These are phyloP conservation scores for Apodemia zela DNA, from an alignment of 2,888 invertebrate species.

Conservation along the genomic window DNA sequence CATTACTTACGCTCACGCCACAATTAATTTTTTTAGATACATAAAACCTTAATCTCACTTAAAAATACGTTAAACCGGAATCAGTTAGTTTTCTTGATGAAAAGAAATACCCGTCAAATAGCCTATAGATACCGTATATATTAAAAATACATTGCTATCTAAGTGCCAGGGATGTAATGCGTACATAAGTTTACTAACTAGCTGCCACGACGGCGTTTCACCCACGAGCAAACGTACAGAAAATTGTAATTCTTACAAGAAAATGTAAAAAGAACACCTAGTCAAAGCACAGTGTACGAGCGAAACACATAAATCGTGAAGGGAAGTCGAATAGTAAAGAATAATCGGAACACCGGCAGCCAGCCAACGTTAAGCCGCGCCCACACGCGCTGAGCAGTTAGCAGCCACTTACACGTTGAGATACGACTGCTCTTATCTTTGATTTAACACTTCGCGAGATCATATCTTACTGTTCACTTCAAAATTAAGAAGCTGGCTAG, in stretches of 20 bases:
- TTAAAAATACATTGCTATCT: too few species aligned
- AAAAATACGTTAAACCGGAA: too few species aligned
- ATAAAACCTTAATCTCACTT: too few species aligned
- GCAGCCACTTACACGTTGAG: constrained; percentile 27
- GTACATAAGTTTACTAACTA: too few species aligned
- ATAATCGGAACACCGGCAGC: constrained; percentile 31
- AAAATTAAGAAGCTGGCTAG: constrained; percentile 6
- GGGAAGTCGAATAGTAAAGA: constrained; percentile 24
- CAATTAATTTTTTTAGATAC: too few species aligned
- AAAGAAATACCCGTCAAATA: too few species aligned
- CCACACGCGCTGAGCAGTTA: constrained; percentile 33
- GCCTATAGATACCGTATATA: too few species aligned
- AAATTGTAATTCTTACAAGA: constrained; percentile 4
- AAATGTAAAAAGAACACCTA: constrained; percentile 1
- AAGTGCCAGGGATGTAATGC: too few species aligned
- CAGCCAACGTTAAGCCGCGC: constrained; percentile 35
- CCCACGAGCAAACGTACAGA: too few species aligned
- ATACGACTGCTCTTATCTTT: constrained; percentile 25
- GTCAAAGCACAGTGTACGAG: constrained; percentile 18
- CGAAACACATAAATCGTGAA: constrained; percentile 23
- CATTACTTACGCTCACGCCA: too few species aligned
- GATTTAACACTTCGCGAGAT: constrained; percentile 25
- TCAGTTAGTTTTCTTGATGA: too few species aligned
- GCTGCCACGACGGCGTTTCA: too few species aligned
- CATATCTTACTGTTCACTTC: constrained; percentile 15